Percentiles rank a stretch among this genome's conserved stretches.
Conservation (phyloP, 2,797 vertebrate species). For the Sus cebifrons region DNA sequence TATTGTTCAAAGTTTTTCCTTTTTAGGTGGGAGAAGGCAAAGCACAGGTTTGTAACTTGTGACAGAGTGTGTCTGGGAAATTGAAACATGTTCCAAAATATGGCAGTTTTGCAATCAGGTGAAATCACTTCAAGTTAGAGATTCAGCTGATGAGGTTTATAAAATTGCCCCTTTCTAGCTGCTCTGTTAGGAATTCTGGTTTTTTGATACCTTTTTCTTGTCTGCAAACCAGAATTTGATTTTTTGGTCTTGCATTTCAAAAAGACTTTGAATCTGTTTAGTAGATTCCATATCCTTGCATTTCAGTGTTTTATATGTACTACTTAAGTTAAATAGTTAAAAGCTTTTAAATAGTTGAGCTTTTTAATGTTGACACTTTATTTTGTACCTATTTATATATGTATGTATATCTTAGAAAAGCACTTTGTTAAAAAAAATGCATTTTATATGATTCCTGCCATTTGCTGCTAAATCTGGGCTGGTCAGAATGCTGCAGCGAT, state of each 20-base stretch:
- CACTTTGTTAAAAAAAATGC: conserved; percentile 98
- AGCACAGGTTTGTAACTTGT: conserved; percentile 84
- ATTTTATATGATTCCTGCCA: conserved; percentile 97
- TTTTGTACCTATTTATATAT: conserved; percentile 96
- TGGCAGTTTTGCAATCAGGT: conserved; percentile 87
- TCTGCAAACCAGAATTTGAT: conserved; percentile 92
- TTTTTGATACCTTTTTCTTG: conserved; percentile 89
- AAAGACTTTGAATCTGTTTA: conserved; percentile 90
- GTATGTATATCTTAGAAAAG: conserved; percentile 97
- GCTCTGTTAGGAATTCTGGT: conserved; percentile 86
- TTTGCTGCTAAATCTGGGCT: conserved; percentile 99
- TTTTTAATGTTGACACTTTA: conserved; percentile 97
- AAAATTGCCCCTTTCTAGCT: conserved; percentile 86
- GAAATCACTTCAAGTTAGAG: conserved; percentile 81
- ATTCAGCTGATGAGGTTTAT: conserved; percentile 89
- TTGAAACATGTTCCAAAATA: conserved; percentile 68
- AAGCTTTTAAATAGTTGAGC: conserved; percentile 93
- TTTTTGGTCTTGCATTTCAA: conserved; percentile 93
- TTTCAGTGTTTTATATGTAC: conserved; percentile 94
- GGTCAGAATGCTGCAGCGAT: conserved; percentile 99
- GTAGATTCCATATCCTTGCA: conserved; percentile 91
- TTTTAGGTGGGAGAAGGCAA: conserved; percentile 71
- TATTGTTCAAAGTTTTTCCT: conserved; percentile 71
- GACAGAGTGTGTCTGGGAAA: conserved; percentile 67
- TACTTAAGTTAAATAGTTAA: conserved; percentile 91